Evolutionary conservation across 2,888 invertebrate species (phyloP), one percentile per base, ranked within the genome.

Genomic region (Apamea crenata): DNA sequence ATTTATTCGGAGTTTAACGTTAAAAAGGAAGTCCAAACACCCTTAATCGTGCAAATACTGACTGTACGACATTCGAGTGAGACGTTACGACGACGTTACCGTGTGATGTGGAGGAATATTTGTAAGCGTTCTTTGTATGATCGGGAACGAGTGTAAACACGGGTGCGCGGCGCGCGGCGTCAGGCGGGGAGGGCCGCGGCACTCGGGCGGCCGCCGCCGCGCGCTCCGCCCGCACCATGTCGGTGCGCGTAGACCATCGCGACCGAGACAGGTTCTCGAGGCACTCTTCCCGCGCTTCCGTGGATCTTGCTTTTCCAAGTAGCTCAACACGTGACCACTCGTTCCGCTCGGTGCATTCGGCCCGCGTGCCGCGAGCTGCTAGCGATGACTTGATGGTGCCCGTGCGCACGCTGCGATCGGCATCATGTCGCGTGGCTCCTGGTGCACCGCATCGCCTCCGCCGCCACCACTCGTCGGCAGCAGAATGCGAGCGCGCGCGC

Each of bases 301-400:
- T 96, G 71, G 97, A 97, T 88, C 92, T 95, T 69, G 95, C 96
- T 53, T 96, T 94, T 81, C 96, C 96, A 71, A 95, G 96, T 85
- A 93, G 94, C 50, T 95, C 97, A 53, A 94, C 94, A 85, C 94
- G 97, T 69, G 96, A 96, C 72, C 96, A 96, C 87, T 96, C 96
- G 61, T 95, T 96, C 83, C 95, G 97, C 65, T 97, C 96, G 85
- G 96, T 96, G 90, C 97, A 96, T 82, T 96, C 97, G 85, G 96
- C 94, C 82, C 96, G 97, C 87, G 97, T 96, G 89, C 95, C 96
- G 85, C 93, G 96, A 83, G 95, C 92, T 69, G 91, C 97, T 84
- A 96, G 96, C 95, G 97, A 96, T 95, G 96, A 97, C 82, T 90
- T 96, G 92, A 95, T 96, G 94, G 94, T 96, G 92, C 96, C 96